Conservation (phyloP, 37 sponge, comb jelly and placozoan genomes). For the Agelas oroides region DNA sequence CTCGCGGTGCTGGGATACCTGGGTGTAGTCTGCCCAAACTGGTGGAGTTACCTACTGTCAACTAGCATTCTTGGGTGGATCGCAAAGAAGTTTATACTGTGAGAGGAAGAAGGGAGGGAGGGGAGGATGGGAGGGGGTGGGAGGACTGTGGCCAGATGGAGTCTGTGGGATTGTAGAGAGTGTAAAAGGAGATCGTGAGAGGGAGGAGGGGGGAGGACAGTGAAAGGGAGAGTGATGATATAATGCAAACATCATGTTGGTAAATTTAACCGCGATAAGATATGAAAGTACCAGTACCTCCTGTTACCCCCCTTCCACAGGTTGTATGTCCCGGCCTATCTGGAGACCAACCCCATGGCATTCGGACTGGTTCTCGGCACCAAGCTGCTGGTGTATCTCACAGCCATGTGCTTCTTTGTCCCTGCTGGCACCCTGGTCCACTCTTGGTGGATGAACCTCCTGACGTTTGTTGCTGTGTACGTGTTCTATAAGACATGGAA, state of each 20-base stretch:
- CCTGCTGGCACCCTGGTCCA: constrained; percentile 45
- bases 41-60: constrained; percentile 66
- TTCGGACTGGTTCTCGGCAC: constrained; percentile 82
- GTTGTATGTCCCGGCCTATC: constrained; percentile 57
- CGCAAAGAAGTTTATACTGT: constrained; percentile 38
- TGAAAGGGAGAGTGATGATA: too few relatives aligned
- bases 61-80: constrained; percentile 5
- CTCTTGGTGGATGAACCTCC: constrained; percentile 19
- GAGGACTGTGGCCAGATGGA: too few relatives aligned
- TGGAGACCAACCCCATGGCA: constrained; percentile 68
- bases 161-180: too few relatives aligned
- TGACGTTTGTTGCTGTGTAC: constrained; percentile 13
- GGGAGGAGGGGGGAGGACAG: too few relatives aligned
- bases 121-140: too few relatives aligned
- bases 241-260: too few relatives aligned
- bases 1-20: constrained; percentile 37
- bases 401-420: constrained; percentile 41
- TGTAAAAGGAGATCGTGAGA: too few relatives aligned
- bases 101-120: background rate
- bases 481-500: constrained; percentile 45
- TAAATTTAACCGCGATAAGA: too few relatives aligned
- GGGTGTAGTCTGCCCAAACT: constrained; percentile 56
- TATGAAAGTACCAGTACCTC: too few relatives aligned
- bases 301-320: constrained; percentile 1
- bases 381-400: constrained; percentile 72